Conservation (phyloP, 2,113 vertebrate genomes). For the Coptodon bakossiorum region DNA sequence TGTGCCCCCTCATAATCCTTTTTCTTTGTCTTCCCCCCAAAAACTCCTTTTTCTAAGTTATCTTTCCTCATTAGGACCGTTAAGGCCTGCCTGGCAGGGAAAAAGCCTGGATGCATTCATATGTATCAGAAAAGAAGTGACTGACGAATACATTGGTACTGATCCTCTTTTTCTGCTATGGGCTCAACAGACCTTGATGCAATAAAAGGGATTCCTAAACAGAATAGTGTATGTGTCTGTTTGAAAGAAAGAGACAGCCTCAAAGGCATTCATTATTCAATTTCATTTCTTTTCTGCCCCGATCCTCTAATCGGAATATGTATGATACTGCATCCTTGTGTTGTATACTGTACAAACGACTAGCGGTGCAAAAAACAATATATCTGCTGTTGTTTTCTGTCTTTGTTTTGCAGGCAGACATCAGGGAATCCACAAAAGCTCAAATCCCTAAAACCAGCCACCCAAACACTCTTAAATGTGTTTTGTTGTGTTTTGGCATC, state of each 20-base stretch:
- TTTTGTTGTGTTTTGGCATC: conserved; percentile 4
- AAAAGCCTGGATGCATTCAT: conserved; percentile 22
- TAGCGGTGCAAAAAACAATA: conserved; percentile 8
- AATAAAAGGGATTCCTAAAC: conserved; percentile 44
- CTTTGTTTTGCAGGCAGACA: conserved; percentile 18
- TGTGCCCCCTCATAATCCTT: background rate
- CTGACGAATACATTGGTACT: conserved; percentile 45
- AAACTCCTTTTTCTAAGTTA: background rate
- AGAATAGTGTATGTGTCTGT: conserved; percentile 39
- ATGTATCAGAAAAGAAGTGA: conserved; percentile 30
- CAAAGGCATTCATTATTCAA: conserved; percentile 62
- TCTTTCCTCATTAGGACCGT: conserved; percentile 29
- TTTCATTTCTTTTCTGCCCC: conserved; percentile 28
- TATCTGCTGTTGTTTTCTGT: conserved; percentile 29
- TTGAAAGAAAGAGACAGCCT: conserved; percentile 22
- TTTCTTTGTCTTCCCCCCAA: background rate
- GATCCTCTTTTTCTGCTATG: conserved; percentile 24
- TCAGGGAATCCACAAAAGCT: background rate
- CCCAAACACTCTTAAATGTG: conserved; percentile 6
- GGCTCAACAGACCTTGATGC: conserved; percentile 37
- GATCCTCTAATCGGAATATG: conserved; percentile 52
- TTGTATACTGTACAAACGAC: background rate
- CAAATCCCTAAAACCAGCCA: conserved; percentile 8
- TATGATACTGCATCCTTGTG: conserved; percentile 17
- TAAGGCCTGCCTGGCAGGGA: conserved; percentile 11